Conservation (phyloP, 30 jellyfish, hydroid and myxozoan genomes). For the Nemopilema nomurai region DNA sequence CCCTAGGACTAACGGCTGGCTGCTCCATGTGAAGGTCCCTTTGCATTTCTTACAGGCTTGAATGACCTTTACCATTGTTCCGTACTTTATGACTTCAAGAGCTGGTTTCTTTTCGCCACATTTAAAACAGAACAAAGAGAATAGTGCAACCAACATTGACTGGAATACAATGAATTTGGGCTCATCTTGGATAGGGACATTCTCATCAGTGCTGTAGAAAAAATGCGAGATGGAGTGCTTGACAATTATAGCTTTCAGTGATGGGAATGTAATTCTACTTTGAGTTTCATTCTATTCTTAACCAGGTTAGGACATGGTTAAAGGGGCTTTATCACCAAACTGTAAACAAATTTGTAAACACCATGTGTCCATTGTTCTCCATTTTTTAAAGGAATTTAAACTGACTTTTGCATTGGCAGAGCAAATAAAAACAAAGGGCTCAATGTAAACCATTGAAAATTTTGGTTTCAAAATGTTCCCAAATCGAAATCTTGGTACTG, state of each 20-base stretch:
- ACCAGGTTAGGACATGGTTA: not conserved
- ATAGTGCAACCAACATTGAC: slow-evolving; percentile 21
- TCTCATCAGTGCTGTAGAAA: slow-evolving; percentile 19
- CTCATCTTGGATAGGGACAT: slow-evolving; percentile 17
- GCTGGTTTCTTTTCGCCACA: slow-evolving; percentile 38
- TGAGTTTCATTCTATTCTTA: not conserved
- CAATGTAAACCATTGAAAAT: not conserved
- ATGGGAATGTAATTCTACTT: not conserved
- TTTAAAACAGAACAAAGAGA: slow-evolving; percentile 37
- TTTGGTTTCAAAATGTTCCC: not conserved
- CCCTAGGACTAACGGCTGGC: slow-evolving; percentile 38
- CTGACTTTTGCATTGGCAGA: not conserved
- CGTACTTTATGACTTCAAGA: slow-evolving; percentile 20
- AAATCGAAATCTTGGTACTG: slow-evolving; percentile 13
- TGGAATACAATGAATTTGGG: slow-evolving; percentile 48
- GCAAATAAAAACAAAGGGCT: not conserved
- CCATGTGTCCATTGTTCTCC: not conserved
- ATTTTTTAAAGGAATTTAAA: not conserved
- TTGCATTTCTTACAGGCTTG: slow-evolving; percentile 32
- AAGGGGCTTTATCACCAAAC: not conserved
- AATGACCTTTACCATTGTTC: slow-evolving; percentile 50
- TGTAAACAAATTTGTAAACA: not conserved
- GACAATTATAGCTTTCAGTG: not conserved
- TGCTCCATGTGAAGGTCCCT: slow-evolving; percentile 4
- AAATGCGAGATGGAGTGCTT: slow-evolving; percentile 1